A percentile compares a stretch with the other conserved stretches of the same genome.
These are phyloP conservation scores for Calidris pygmaea DNA, from an alignment of 2,113 vertebrate species.

Conservation along the genomic window DNA sequence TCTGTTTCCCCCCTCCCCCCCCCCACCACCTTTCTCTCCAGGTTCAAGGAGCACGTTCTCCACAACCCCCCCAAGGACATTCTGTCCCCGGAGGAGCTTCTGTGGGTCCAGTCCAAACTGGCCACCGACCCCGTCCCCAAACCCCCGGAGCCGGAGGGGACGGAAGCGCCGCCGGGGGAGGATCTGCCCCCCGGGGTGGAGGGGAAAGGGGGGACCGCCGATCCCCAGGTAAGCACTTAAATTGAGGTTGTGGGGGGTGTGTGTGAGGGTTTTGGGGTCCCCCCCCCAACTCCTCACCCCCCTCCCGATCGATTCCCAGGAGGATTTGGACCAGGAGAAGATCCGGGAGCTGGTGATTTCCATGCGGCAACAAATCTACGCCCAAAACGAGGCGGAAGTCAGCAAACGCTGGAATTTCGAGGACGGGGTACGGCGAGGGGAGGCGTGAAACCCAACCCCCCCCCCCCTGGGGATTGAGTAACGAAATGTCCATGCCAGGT, in stretches of 20 bases:
- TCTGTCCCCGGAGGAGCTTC: conserved; percentile 77
- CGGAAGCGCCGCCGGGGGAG: conserved; percentile 79
- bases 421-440: conserved; percentile 67
- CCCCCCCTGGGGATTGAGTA: too few relatives aligned
- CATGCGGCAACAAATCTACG: conserved; percentile 75
- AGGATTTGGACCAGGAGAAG: conserved; percentile 74
- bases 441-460: too few relatives aligned
- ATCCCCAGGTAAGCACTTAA: not conserved
- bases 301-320: conserved; percentile 38
- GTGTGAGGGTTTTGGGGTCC: too few relatives aligned
- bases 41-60: conserved; percentile 80
- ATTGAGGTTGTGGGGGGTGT: too few relatives aligned
- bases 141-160: not conserved
- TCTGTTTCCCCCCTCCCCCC: too few relatives aligned
- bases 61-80: conserved; percentile 71
- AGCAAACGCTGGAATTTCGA: conserved; percentile 84
- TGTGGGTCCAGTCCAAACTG: conserved; percentile 71
- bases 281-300: too few relatives aligned
- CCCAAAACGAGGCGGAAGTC: conserved; percentile 82
- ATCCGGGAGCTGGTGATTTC: conserved; percentile 77
- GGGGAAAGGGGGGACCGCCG: not conserved
- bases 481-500: too few relatives aligned
- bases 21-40: not conserved
- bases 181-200: conserved; percentile 67
- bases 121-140: not conserved